phyloP scores from a whole-genome alignment of 2,888 invertebrate genomes.

The Melanotus villosus region DNA sequence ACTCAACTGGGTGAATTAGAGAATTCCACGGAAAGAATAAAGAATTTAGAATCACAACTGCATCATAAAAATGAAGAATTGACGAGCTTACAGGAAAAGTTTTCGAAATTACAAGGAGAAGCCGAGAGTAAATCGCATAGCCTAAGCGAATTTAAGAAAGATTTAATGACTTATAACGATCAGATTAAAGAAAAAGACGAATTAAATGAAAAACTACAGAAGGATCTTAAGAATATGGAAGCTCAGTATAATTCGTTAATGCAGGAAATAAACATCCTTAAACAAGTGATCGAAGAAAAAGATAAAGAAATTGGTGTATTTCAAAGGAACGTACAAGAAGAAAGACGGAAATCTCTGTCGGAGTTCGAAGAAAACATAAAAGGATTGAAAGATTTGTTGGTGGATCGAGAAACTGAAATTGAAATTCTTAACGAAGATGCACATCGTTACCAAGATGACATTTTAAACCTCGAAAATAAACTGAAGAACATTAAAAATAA shows the following conservation, averaged over 20 bases:
- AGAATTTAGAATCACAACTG: conserved; percentile 64
- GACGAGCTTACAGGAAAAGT: conserved; percentile 69
- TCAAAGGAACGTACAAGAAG: conserved; percentile 50
- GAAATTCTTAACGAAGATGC: conserved; percentile 72
- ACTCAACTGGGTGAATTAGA: conserved; percentile 63
- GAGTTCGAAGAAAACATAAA: conserved; percentile 67
- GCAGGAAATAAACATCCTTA: conserved; percentile 38
- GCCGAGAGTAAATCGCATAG: neutral
- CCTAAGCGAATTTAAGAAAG: conserved; percentile 54
- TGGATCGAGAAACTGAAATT: conserved; percentile 72
- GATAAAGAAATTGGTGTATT: conserved; percentile 59
- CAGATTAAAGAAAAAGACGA: conserved; percentile 51
- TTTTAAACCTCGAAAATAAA: conserved; percentile 63
- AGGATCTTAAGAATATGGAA: conserved; percentile 59
- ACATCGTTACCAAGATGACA: conserved; percentile 70
- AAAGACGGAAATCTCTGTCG: conserved; percentile 63
- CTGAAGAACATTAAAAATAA: conserved; percentile 25
- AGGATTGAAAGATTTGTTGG: conserved; percentile 46
- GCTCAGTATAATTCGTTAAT: conserved; percentile 50
- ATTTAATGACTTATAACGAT: conserved; percentile 37
- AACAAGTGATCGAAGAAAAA: conserved; percentile 51
- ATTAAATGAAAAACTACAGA: conserved; percentile 58
- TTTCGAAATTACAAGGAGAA: conserved; percentile 62
- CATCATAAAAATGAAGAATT: conserved; percentile 61
- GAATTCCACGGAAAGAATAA: conserved; percentile 51